phyloP scores from a whole-genome alignment of 2,113 vertebrate species.

The Caloenas nicobarica region DNA sequence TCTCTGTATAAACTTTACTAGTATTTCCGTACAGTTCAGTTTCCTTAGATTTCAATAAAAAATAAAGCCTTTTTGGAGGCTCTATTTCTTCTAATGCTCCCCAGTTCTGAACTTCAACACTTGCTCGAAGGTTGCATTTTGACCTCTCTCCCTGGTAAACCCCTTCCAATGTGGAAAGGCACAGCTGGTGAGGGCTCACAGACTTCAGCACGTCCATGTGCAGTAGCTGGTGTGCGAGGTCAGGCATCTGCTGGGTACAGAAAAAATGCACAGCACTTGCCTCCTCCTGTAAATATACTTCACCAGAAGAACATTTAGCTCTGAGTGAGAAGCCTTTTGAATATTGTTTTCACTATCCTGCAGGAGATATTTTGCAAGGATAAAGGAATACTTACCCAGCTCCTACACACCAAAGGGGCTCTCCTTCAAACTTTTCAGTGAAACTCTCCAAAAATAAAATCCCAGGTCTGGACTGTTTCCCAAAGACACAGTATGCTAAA shows the following conservation, averaged over 20 bases:
- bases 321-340: not conserved
- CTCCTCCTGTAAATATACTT: not conserved
- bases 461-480: not conserved
- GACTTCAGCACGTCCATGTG: fast-evolving
- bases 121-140: not conserved
- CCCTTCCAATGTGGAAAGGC: fast-evolving
- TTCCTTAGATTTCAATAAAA: not conserved
- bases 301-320: not conserved
- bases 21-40: not conserved
- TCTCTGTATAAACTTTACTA: not conserved
- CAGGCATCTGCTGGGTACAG: not conserved
- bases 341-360: not conserved
- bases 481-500: not conserved
- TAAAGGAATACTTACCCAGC: not conserved
- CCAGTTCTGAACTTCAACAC: not conserved
- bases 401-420: not conserved
- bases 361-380: not conserved
- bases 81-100: not conserved
- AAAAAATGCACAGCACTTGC: not conserved
- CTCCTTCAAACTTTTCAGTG: not conserved
- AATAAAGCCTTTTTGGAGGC: not conserved
- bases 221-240: fast-evolving
- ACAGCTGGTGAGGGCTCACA: not conserved
- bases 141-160: not conserved
- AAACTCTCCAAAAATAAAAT: not conserved